phyloP scores from a whole-genome alignment of 53 echinoderm and acorn worm species.

The Astropecten irregularis region DNA sequence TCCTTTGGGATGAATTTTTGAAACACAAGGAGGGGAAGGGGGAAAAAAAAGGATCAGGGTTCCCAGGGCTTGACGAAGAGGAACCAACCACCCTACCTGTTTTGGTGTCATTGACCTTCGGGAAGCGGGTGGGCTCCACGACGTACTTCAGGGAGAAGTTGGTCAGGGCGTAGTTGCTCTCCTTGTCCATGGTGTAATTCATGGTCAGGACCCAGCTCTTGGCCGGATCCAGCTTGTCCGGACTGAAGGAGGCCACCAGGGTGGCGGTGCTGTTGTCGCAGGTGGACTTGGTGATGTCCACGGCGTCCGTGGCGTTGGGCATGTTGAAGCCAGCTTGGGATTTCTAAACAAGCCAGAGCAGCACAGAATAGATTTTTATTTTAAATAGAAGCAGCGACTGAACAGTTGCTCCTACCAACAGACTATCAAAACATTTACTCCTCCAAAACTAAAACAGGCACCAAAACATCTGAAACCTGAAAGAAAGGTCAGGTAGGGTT shows the following conservation, averaged over 20 bases:
- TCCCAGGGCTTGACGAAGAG: too few relatives aligned
- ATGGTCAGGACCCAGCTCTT: constrained; percentile 7
- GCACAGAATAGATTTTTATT: too few relatives aligned
- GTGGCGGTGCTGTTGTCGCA: neutral
- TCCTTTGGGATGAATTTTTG: too few relatives aligned
- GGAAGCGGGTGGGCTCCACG: neutral
- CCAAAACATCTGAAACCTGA: too few relatives aligned
- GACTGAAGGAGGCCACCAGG: neutral
- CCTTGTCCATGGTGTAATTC: constrained; percentile 5
- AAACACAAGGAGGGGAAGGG: too few relatives aligned
- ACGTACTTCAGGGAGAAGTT: constrained; percentile 24
- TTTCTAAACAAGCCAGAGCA: neutral
- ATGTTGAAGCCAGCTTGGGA: neutral
- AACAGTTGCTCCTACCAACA: too few relatives aligned
- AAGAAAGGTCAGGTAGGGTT: too few relatives aligned
- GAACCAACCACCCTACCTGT: neutral
- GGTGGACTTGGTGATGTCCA: neutral
- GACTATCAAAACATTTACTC: too few relatives aligned
- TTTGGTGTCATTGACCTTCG: neutral
- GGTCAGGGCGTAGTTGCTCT: neutral
- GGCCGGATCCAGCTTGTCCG: neutral
- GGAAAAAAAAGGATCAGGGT: too few relatives aligned
- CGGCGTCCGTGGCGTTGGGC: constrained; percentile 10
- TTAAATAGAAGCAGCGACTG: too few relatives aligned
- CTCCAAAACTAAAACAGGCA: too few relatives aligned